Conservation (phyloP, 1,140 invertebrate species). For the Euglossa dilemma region DNA sequence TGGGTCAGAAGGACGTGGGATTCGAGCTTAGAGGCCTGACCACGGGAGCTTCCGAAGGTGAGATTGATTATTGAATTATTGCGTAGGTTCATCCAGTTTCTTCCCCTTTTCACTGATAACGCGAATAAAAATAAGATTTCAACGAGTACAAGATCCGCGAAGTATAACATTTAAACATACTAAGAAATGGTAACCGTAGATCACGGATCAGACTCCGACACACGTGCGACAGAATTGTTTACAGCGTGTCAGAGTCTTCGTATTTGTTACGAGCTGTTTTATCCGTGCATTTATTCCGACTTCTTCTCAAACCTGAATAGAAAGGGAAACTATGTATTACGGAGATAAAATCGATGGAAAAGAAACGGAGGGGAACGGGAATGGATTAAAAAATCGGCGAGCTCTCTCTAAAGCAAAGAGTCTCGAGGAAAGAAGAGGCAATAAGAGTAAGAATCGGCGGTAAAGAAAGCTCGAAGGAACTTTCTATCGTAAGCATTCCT, state of each 20-base stretch:
- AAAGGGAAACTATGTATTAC: background rate
- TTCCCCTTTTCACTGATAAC: too few relatives aligned
- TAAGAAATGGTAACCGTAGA: too few relatives aligned
- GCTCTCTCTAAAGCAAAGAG: background rate
- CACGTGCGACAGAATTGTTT: background rate
- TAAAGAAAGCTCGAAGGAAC: slow-evolving; percentile 1
- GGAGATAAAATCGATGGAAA: background rate
- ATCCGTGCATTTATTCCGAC: background rate
- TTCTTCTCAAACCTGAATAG: background rate
- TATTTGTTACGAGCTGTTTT: background rate
- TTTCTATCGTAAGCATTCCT: background rate
- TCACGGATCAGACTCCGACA: background rate
- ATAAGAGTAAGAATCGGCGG: too few relatives aligned
- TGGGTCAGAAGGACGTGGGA: slow-evolving; percentile 75
- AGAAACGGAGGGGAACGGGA: background rate
- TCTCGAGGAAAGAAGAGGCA: too few relatives aligned
- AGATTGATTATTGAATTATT: background rate
- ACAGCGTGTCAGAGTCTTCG: background rate
- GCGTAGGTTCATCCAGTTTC: too few relatives aligned
- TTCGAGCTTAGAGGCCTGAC: slow-evolving; percentile 73
- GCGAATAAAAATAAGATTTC: too few relatives aligned
- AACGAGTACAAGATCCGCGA: background rate
- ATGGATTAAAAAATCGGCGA: background rate
- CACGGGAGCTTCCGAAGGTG: slow-evolving; percentile 78
- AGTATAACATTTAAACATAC: background rate